phyloP scores from a whole-genome alignment of 2,113 vertebrate genomes.

The Aspidoscelis tigris region DNA sequence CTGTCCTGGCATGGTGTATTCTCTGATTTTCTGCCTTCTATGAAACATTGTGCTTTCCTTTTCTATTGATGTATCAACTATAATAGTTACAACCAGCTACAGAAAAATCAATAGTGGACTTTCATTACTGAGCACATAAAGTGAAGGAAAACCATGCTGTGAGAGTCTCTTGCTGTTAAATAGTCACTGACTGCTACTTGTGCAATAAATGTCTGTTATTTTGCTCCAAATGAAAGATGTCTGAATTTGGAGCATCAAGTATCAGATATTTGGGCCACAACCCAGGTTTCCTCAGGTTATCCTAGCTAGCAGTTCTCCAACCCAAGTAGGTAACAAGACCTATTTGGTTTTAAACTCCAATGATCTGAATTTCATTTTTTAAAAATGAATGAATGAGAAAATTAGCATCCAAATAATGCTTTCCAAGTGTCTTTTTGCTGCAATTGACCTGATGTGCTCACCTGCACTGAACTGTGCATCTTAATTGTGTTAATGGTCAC shows the following conservation, averaged over 20 bases:
- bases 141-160: conserved; percentile 59
- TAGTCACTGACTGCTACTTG: conserved; percentile 65
- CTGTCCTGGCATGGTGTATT: conserved; percentile 75
- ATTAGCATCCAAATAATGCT: not conserved
- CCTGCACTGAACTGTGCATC: not conserved
- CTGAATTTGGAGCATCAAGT: conserved; percentile 52
- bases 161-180: conserved; percentile 74
- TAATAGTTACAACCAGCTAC: conserved; percentile 99
- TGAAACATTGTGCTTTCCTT: conserved; percentile 96
- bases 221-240: conserved; percentile 63
- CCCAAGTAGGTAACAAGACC: conserved; percentile 17
- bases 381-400: conserved; percentile 13
- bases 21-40: conserved; percentile 87
- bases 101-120: conserved; percentile 98
- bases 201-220: conserved; percentile 65
- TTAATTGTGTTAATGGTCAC: not conserved
- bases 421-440: conserved; percentile 8
- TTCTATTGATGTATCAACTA: conserved; percentile 99
- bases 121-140: conserved; percentile 90
- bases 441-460: not conserved
- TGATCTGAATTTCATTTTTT: not conserved
- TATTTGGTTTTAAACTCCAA: conserved; percentile 41
- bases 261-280: conserved; percentile 39
- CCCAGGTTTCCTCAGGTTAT: conserved; percentile 29
- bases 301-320: conserved; percentile 1